Evolutionary conservation across 1,140 invertebrate genomes (phyloP).

Genomic region (Artemia franciscana): DNA sequence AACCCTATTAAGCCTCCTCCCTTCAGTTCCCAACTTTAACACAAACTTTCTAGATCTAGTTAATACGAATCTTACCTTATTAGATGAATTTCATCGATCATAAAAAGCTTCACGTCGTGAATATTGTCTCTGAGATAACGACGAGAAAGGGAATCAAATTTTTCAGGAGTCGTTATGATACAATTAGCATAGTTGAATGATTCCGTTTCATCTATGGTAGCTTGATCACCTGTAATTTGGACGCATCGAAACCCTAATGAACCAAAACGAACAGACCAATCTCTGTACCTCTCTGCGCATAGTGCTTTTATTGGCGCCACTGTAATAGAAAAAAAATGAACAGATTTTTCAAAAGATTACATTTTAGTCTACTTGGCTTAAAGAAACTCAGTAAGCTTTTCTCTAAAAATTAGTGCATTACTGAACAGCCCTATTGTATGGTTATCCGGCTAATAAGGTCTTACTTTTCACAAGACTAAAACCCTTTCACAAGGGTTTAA

Average conservation of each 20-base stretch:
- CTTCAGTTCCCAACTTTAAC: too few relatives aligned
- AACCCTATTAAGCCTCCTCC: too few relatives aligned
- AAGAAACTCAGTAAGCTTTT: too few relatives aligned
- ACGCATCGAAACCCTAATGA: slow-evolving; percentile 33
- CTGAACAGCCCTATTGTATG: too few relatives aligned
- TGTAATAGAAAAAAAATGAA: slow-evolving; percentile 23
- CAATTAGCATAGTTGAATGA: slow-evolving; percentile 24
- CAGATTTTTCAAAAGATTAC: too few relatives aligned
- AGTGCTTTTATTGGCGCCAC: slow-evolving; percentile 59
- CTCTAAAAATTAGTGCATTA: too few relatives aligned
- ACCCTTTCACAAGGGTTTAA: too few relatives aligned
- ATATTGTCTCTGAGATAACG: slow-evolving; percentile 34
- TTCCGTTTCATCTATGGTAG: slow-evolving; percentile 31
- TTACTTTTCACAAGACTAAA: too few relatives aligned
- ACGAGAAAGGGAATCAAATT: slow-evolving; percentile 55
- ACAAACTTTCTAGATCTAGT: neutral
- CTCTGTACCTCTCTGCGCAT: slow-evolving; percentile 38
- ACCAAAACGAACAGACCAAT: slow-evolving; percentile 46
- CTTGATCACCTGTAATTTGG: slow-evolving; percentile 48
- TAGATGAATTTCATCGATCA: slow-evolving; percentile 40
- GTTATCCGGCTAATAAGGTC: too few relatives aligned
- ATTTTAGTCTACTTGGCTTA: too few relatives aligned
- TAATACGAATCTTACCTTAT: slow-evolving; percentile 18
- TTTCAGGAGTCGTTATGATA: slow-evolving; percentile 59
- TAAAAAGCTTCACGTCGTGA: slow-evolving; percentile 36